phyloP scores from a whole-genome alignment of 2,888 invertebrate genomes.

The Yponomeuta evonymella region DNA sequence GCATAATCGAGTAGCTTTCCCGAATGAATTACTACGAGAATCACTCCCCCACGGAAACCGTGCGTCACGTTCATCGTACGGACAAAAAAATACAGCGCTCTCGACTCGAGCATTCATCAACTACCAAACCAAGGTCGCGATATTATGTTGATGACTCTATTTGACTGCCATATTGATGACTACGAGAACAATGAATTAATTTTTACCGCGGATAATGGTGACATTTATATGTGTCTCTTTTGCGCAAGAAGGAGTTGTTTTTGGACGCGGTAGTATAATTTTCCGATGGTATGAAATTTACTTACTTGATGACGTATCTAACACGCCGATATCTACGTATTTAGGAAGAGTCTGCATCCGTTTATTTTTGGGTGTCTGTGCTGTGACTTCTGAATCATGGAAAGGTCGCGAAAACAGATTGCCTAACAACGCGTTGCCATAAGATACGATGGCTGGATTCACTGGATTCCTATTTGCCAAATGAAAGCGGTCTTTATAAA shows the following conservation, averaged over 20 bases:
- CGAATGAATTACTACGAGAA: neutral
- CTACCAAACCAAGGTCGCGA: neutral
- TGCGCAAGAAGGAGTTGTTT: neutral
- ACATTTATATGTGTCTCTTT: neutral
- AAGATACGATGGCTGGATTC: too few relatives aligned
- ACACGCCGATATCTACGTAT: neutral
- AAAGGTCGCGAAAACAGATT: neutral
- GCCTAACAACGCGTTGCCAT: neutral
- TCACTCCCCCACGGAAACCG: neutral
- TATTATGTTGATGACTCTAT: neutral
- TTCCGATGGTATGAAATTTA: neutral
- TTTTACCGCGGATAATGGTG: neutral
- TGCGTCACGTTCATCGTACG: slow-evolving; percentile 10
- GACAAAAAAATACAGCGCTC: neutral
- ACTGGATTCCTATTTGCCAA: too few relatives aligned
- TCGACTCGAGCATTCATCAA: neutral
- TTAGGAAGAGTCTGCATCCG: neutral
- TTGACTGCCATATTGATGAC: neutral
- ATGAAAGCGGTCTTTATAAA: too few relatives aligned
- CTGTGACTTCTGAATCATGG: slow-evolving; percentile 4
- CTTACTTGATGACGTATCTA: neutral
- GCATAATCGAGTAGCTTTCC: neutral
- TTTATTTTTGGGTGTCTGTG: neutral
- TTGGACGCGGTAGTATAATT: neutral
- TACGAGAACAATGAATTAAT: slow-evolving; percentile 13